phyloP scores from a whole-genome alignment of 2,888 invertebrate genomes.

The Zaprionus bogoriensis region DNA sequence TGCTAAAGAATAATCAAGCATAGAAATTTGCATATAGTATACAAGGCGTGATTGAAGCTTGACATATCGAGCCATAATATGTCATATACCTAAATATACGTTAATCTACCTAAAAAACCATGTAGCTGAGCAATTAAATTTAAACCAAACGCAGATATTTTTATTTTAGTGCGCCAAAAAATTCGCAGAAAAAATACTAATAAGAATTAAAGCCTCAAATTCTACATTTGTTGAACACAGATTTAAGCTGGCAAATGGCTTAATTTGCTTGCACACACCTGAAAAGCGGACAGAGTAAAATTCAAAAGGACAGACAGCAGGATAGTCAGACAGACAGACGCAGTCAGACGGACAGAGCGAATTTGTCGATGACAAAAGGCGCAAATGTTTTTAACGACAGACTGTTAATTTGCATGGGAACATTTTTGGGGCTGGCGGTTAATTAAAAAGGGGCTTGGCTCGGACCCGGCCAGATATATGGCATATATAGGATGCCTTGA shows the following conservation, averaged over 20 bases:
- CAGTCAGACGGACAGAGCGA: neutral
- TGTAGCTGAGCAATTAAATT: no score
- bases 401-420: constrained; percentile 31
- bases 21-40: no score
- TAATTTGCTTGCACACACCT: constrained; percentile 31
- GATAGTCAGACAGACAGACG: neutral
- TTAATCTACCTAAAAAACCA: no score
- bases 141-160: no score
- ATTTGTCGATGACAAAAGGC: constrained; percentile 40
- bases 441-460: constrained; percentile 56
- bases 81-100: no score
- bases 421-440: constrained; percentile 11
- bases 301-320: neutral
- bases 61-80: no score
- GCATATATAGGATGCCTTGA: constrained; percentile 63
- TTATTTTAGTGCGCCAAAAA: neutral
- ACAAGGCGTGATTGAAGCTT: no score
- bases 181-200: neutral
- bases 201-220: neutral
- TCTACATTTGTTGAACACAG: no score
- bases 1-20: no score
- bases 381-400: constrained; percentile 17
- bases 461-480: constrained; percentile 11
- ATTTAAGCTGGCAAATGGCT: constrained; percentile 16
- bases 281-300: neutral